Evolutionary conservation across 2,113 vertebrate genomes (phyloP).

Genomic region (Azemiops feae): DNA sequence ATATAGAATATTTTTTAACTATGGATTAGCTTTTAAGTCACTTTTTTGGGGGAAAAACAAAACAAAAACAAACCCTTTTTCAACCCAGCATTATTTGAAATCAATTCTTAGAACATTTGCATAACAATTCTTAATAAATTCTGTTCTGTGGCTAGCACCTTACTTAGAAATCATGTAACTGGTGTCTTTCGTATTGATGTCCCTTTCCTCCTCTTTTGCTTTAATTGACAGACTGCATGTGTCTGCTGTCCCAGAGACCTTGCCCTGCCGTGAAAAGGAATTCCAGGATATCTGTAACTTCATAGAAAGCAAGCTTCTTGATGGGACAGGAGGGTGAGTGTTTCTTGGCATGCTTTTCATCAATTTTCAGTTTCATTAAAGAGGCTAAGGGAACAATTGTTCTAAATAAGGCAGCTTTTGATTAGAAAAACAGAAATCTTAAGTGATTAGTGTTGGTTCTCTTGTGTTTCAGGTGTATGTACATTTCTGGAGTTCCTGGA

Average conservation of each 20-base stretch:
- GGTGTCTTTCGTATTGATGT: neutral
- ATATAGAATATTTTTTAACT: neutral
- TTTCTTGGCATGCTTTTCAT: neutral
- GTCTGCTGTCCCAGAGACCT: constrained; percentile 86
- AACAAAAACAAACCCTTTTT: neutral
- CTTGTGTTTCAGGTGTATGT: constrained; percentile 85
- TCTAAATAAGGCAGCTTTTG: neutral
- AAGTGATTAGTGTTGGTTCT: neutral
- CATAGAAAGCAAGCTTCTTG: constrained; percentile 92
- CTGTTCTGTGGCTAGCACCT: neutral
- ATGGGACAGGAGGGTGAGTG: constrained; percentile 91
- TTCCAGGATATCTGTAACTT: constrained; percentile 95
- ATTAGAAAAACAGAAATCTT: neutral
- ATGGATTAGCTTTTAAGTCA: neutral
- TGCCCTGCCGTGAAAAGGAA: constrained; percentile 95
- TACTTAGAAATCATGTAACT: neutral
- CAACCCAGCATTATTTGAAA: neutral
- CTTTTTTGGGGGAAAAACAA: neutral
- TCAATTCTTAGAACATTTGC: neutral
- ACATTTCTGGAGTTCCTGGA: constrained; percentile 95
- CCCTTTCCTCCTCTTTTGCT: constrained; percentile 7
- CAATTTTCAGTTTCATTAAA: neutral
- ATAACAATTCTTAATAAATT: neutral
- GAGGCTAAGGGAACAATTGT: neutral
- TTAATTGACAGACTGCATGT: constrained; percentile 82